Conservation (phyloP, 2,797 vertebrate species). For the Lepidocolaptes lacrymiger region DNA sequence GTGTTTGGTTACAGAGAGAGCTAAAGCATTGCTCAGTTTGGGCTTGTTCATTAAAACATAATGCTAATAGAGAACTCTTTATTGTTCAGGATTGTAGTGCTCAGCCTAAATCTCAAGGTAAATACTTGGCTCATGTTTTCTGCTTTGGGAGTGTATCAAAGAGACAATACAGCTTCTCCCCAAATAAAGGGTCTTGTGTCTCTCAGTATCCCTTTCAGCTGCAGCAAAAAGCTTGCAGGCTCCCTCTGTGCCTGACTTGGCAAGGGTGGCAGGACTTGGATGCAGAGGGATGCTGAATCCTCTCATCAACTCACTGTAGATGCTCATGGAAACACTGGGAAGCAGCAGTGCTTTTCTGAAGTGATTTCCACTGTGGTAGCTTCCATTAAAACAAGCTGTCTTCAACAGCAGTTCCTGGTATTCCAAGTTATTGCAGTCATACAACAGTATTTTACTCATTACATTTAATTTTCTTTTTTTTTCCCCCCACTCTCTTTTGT, state of each 20-base stretch:
- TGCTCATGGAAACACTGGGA: not conserved
- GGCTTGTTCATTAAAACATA: not conserved
- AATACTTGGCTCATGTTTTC: not conserved
- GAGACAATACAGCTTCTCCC: not conserved
- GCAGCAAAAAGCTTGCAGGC: not conserved
- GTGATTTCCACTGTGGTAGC: not conserved
- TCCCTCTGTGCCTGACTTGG: not conserved
- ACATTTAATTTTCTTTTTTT: not conserved
- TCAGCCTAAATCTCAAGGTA: slow-evolving; percentile 21
- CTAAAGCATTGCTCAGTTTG: not conserved
- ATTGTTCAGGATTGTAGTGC: not conserved
- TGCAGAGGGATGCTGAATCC: not conserved
- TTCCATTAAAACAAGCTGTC: not conserved
- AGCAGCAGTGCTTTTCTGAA: not conserved
- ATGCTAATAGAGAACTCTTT: not conserved
- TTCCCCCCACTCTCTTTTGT: not conserved
- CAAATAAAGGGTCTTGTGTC: not conserved
- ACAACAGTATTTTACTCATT: not conserved
- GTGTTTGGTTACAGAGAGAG: not conserved
- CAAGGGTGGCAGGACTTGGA: not conserved
- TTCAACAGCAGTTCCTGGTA: not conserved
- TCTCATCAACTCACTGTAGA: not conserved
- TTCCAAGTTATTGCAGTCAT: not conserved
- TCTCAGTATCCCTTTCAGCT: not conserved
- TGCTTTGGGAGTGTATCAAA: not conserved